Evolutionary conservation across 2,113 vertebrate genomes (phyloP).

Genomic region (pig (Sus scrofa)): DNA sequence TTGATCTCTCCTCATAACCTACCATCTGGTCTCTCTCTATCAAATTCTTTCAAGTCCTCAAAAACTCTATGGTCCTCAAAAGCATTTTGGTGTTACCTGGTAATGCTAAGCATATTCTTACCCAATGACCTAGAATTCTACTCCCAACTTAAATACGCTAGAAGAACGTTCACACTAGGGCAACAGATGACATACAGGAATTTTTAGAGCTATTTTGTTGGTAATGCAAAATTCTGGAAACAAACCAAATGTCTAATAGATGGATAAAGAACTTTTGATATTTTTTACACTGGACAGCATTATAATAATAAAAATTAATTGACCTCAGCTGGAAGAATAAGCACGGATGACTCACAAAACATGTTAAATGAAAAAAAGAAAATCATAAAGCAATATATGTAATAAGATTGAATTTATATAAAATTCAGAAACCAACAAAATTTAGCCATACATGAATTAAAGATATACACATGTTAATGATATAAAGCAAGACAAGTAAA

Average conservation of each 20-base stretch:
- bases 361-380: neutral
- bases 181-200: neutral
- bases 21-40: neutral
- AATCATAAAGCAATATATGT: neutral
- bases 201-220: neutral
- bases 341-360: neutral
- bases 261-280: neutral
- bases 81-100: neutral
- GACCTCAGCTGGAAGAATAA: neutral
- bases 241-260: neutral
- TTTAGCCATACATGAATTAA: neutral
- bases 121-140: neutral
- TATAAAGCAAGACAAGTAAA: neutral
- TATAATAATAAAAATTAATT: conserved; percentile 22
- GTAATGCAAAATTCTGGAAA: conserved; percentile 23
- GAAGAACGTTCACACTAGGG: conserved; percentile 15
- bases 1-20: neutral
- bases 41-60: neutral
- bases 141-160: neutral
- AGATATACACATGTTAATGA: neutral
- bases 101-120: neutral
- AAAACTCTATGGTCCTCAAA: neutral
- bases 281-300: neutral
- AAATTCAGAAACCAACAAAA: conserved; percentile 18
- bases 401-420: neutral